Base-by-base conservation (phyloP, 2,888 invertebrate genomes). In the Megastigmus dorsalis region DNA sequence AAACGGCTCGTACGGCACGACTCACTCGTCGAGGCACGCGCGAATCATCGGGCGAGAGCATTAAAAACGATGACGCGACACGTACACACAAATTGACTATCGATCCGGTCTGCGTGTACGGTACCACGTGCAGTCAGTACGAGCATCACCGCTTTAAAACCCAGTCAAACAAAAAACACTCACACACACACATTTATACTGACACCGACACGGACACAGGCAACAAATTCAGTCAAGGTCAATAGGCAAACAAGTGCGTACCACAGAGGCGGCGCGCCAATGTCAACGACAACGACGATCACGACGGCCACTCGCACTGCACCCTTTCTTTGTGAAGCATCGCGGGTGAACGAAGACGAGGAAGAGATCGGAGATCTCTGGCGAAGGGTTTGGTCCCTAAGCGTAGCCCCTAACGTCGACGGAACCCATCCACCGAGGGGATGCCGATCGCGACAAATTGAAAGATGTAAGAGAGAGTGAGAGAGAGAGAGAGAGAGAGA, bases 401-500 rank as follows among this genome's bases (percentile, higher is more conserved):
- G 82, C 63, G 54, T 60, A 9, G 15, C 48, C 13, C 18, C 77
- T 79, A 85, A 82, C n/a, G 45, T 20, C 45, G 18, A 6, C 6
- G 45, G 45, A 20, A 20, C 45, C 30, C n/a, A n/a, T n/a, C n/a
- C n/a, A n/a, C n/a, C 52, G 52, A n/a, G 52, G 52, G 23, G 30
- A 3, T 6, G 3, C 13, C 13, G 3, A 10, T 13, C 41, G 41
- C 41, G 10, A 13, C 6, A 30, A 54, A 41, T 20, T 18, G 45
- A 28, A n/a, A 30, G 45, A 45, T n/a, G n/a, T n/a, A 18, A 18
- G 7, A 81, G 80, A 78, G n/a, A 80, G 81, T 82, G 59, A 84
- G 84, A 83, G n/a, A n/a, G n/a, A n/a, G n/a, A n/a, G n/a, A n/a
- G 45, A 45, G 30, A 18, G 7, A 81, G 80, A 78, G n/a, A 80